Base-by-base conservation (phyloP, 1,140 invertebrate genomes). In the Drosophila murphyi region DNA sequence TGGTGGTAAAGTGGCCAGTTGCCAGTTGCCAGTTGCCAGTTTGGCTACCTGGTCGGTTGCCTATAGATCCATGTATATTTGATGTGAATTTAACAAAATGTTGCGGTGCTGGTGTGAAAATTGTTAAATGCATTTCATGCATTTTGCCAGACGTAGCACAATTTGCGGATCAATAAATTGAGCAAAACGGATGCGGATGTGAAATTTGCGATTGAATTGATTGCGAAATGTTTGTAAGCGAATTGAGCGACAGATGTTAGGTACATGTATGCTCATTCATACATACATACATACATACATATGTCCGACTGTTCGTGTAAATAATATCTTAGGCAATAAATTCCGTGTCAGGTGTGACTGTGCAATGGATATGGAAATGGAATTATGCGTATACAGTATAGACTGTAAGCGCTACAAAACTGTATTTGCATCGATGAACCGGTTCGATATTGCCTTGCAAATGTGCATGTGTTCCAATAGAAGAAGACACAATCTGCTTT, bases 101-200 rank as follows among this genome's bases (percentile, higher is more conserved):
- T 75, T 89, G 85, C 86, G 85, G 85, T 89, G 71, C 51, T 89
- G 85, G 85, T 81, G 85, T 68, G 77, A 89, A 89, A 89, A 85
- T 83, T 82, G 82, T 79, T 60, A 68, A 78, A 50, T 63, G 65
- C 59, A 65, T 71, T 48, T 48, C 63, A 8, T 55, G 55, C 55
- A 59, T 68, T 68, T 50, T 52, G 10, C 47, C 50, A 43, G 56
- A 32, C 47, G 52, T 43, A 43, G 28, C n/a, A 8, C 28, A 54
- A 62, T 55, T 65, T 68, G 65, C 29, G 71, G 64, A 75, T 82
- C 76, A 74, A 79, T 82, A 73, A 47, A 77, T 61, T 48, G 60
- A 32, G 76, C 61, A 80, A 78, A 86, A 54, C 74, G 78, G 76
- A 83, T 68, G 31, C 83, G 83, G 83, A 88, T 63, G 85, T 81